Evolutionary conservation across 2,888 invertebrate genomes (phyloP), one percentile per base, ranked within the genome.

Genomic region (Caradrina kadenii): DNA sequence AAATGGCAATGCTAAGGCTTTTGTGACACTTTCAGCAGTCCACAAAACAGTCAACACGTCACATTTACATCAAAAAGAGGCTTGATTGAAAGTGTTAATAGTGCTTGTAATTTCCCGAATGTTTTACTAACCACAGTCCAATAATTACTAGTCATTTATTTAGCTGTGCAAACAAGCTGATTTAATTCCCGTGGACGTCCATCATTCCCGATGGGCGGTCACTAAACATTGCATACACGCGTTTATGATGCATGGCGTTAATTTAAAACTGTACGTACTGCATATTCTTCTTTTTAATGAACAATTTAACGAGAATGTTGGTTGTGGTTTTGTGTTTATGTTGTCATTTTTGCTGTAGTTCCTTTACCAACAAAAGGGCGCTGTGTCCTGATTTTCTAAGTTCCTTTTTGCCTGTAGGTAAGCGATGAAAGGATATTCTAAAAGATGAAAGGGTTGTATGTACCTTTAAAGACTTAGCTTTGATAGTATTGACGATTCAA

Each of bases 91-190:
- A 72, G 63, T 63, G 67, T 42, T 62, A 69, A 76, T 64, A 26
- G 61, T 3, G 26, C 13, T 17, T 66, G 72, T 69, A 76, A 82
- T 82, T 66, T 59, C 7, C 52, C 21, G 58, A 65, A 58, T 63
- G 21, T 63, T 69, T 78, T 66, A 69, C 72, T 62, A 68, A 73
- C 82, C 76, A 56, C 79, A 61, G 48, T 39, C 64, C 76, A 56
- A 75, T 80, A 75, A 81, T 80, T 75, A 79, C 79, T 61, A 59
- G 61, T 68, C 39, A 82, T 64, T 81, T 69, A 70, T 79, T 75
- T 81, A 63, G 61, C 60, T 53, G 63, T 53, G 54, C 64, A 79
- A 79, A 79, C 66, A 68, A 64, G 39, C 69, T 70, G 72, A 68
- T 79, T 79, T 73, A 70, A 68, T 76, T 79, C 48, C 53, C 54